Base-by-base conservation (phyloP, 2,888 invertebrate genomes). In the Ethmia dodecea region DNA sequence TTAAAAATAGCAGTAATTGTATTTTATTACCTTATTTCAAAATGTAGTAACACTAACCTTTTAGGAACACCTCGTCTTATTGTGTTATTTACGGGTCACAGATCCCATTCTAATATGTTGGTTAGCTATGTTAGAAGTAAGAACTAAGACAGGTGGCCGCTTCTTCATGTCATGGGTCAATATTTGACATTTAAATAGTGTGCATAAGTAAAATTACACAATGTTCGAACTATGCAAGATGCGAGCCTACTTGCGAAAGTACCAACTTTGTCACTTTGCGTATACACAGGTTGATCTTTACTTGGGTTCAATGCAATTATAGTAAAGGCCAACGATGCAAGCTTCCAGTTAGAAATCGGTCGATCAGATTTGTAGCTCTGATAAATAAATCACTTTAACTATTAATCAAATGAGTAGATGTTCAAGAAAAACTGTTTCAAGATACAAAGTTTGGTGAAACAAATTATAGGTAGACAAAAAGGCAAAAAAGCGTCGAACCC, bases 101-200 rank as follows among this genome's bases (percentile, higher is more conserved):
- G 30, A 35, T 30, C 29, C n/a, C 35, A 29, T 14, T 9, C 20
- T 12, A 25, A 14, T 31, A 11, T 10, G 10, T 29, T 12, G 16
- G 30, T 18, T 11, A 8, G 11, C 13, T 31, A 13, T 13, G 22
- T 26, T 33, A 27, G 31, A 13, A 25, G 38, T 26, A 16, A 31
- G 46, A n/a, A 22, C 3, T n/a, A 60, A 70, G 52, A 72, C 69
- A 60, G 66, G 76, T 76, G 64, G 70, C 65, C 47, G 49, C 45
- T 51, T 58, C 53, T 51, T 40, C 60, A 45, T 67, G 71, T 69
- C 75, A 69, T 61, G 63, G 81, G 83, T 84, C 79, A 83, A 67
- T 68, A 70, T 80, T 75, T 81, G 80, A 70, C 81, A 83, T 84
- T 86, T 80, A 58, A 63, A 59, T 51, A 50, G 51, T 55, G 42